Percentiles rank a stretch among this genome's conserved stretches.
Evolutionary conservation across 2,888 invertebrate genomes (phyloP).

Genomic region (Steromphala cineraria): DNA sequence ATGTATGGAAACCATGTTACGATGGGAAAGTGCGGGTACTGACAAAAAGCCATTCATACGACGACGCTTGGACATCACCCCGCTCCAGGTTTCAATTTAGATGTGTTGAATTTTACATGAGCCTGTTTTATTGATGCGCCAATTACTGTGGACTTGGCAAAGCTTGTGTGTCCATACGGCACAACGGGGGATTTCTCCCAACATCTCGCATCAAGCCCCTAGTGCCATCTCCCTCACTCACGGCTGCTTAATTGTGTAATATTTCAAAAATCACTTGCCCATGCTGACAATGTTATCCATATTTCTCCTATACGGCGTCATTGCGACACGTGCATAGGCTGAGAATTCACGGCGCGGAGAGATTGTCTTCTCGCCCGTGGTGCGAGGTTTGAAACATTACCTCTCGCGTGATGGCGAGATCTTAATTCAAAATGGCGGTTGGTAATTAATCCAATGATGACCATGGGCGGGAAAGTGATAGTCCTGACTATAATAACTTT

Average conservation of each 20-base stretch:
- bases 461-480: conserved; percentile 13
- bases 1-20: background rate
- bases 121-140: conserved; percentile 32
- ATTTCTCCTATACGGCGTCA: background rate
- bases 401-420: background rate
- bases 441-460: conserved; percentile 12
- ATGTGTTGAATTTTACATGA: conserved; percentile 38
- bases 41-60: conserved; percentile 18
- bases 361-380: conserved; percentile 13
- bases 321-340: background rate
- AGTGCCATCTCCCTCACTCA: background rate
- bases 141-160: conserved; percentile 25
- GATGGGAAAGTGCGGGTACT: conserved; percentile 23
- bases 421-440: conserved; percentile 15
- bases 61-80: background rate
- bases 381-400: conserved; percentile 10
- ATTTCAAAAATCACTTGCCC: conserved; percentile 8
- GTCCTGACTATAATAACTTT: background rate
- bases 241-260: background rate
- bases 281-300: background rate
- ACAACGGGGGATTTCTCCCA: background rate
- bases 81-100: conserved; percentile 35
- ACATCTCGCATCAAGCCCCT: background rate
- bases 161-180: background rate
- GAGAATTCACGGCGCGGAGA: background rate